Conservation (phyloP, 1,140 invertebrate genomes). For the Heliconius congener region DNA sequence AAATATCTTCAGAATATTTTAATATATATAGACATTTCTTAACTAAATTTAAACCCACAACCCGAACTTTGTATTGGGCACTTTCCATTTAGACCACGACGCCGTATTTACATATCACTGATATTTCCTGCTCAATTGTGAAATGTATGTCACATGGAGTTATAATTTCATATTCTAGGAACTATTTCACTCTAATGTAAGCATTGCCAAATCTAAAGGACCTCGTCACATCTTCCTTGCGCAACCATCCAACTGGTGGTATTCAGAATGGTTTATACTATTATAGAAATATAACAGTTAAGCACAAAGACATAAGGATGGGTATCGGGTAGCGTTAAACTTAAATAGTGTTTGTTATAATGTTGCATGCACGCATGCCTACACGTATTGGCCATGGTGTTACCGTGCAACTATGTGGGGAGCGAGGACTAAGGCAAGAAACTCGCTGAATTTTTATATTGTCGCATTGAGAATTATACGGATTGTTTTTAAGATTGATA, state of each 20-base stretch:
- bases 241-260: constrained; percentile 13
- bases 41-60: no score
- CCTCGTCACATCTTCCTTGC: constrained; percentile 34
- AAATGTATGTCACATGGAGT: constrained; percentile 11
- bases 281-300: not conserved
- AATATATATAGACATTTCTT: no score
- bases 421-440: constrained; percentile 44
- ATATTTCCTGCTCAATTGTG: constrained; percentile 13
- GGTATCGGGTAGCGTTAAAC: constrained; percentile 24
- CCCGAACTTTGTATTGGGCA: not conserved
- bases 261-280: not conserved
- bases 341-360: constrained; percentile 18
- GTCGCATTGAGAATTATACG: not conserved
- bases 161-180: constrained; percentile 34
- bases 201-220: constrained; percentile 38
- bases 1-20: no score
- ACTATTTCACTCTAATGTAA: constrained; percentile 29
- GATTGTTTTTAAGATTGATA: not conserved
- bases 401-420: constrained; percentile 50
- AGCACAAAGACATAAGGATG: constrained; percentile 15
- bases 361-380: constrained; percentile 48
- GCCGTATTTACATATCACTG: constrained; percentile 1
- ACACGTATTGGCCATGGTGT: constrained; percentile 50
- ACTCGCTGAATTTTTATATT: constrained; percentile 47
- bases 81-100: not conserved